phyloP scores from a whole-genome alignment of 2,113 vertebrate species.

The Pantherophis guttatus region DNA sequence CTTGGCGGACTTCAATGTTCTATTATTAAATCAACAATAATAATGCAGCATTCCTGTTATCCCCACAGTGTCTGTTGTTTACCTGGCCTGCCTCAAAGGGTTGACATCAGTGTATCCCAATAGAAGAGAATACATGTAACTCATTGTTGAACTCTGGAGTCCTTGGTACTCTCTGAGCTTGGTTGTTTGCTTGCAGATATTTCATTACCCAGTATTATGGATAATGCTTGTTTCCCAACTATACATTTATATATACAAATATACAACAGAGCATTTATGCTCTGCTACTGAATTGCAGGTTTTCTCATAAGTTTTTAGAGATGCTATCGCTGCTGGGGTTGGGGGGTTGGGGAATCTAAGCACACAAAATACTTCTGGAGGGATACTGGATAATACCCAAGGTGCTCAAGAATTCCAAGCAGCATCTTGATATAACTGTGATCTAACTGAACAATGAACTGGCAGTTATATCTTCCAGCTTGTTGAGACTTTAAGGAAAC shows the following conservation, averaged over 20 bases:
- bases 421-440: conserved; percentile 47
- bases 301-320: not conserved
- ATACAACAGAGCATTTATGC: not conserved
- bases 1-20: not conserved
- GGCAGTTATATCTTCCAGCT: not conserved
- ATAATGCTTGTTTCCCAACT: not conserved
- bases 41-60: not conserved
- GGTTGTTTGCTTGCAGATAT: not conserved
- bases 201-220: not conserved
- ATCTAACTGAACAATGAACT: conserved; percentile 24
- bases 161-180: not conserved
- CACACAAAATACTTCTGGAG: not conserved
- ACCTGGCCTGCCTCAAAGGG: not conserved
- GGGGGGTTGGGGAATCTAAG: not conserved
- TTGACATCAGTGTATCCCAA: not conserved
- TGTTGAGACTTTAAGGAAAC: conserved; percentile 3
- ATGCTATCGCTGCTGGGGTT: not conserved
- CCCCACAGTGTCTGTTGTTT: not conserved
- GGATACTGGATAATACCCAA: not conserved
- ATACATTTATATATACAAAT: too few species aligned
- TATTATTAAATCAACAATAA: not conserved
- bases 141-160: not conserved
- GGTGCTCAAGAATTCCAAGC: not conserved
- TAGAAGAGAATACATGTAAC: not conserved
- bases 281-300: not conserved